Percentiles rank a stretch among this genome's conserved stretches.
Evolutionary conservation across 2,888 invertebrate species (phyloP).

Genomic region (Pseudanteris insignis): DNA sequence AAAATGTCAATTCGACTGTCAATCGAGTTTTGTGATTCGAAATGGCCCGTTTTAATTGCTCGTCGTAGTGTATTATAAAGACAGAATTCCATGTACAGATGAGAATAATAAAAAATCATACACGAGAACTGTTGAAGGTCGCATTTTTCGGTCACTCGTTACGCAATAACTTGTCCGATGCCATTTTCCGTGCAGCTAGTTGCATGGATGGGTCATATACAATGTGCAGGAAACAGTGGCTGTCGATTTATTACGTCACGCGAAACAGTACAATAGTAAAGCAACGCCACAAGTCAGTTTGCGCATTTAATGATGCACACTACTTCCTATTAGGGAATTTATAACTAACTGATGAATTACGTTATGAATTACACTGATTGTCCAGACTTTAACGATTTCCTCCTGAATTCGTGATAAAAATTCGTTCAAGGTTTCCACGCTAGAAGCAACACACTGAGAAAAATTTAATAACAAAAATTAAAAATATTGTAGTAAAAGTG

Average conservation of each 20-base stretch:
- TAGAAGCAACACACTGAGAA: no score
- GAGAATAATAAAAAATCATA: no score
- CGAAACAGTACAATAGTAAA: conserved; percentile 36
- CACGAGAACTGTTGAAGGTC: no score
- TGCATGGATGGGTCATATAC: conserved; percentile 24
- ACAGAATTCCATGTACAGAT: no score
- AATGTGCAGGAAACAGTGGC: conserved; percentile 39
- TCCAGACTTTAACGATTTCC: conserved; percentile 16
- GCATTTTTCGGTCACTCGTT: conserved; percentile 19
- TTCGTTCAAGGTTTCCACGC: no score
- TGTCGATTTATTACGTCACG: conserved; percentile 41
- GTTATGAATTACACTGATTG: conserved; percentile 21
- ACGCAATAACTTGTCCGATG: conserved; percentile 16
- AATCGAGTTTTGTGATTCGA: conserved; percentile 17
- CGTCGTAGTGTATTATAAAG: no score
- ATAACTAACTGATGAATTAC: conserved; percentile 26
- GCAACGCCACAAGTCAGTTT: conserved; percentile 22
- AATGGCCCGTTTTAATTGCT: conserved; percentile 12
- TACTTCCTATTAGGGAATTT: conserved; percentile 34
- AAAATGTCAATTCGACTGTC: conserved; percentile 27
- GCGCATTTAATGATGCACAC: conserved; percentile 39
- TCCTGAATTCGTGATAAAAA: no score
- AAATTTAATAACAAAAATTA: no score
- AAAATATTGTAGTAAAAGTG: no score
- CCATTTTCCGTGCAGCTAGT: conserved; percentile 15